Evolutionary conservation across 2,888 invertebrate species (phyloP).

Genomic region (Macrophya alboannulata): DNA sequence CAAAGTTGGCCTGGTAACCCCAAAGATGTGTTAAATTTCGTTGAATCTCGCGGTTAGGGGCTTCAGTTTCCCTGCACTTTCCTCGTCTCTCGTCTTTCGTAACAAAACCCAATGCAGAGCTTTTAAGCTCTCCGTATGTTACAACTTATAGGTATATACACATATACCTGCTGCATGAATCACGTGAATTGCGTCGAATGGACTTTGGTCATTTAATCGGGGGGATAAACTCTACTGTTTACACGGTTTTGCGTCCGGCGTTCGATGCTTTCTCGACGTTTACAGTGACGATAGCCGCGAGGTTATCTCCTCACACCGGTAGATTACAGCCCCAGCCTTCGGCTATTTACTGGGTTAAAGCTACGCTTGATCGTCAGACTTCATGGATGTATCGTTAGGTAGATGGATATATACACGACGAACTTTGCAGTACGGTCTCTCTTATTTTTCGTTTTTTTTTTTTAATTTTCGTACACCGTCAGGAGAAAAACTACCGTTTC

Average conservation of each 20-base stretch:
- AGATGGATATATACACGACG: not conserved
- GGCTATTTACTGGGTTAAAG: slow-evolving; percentile 20
- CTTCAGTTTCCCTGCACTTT: not conserved
- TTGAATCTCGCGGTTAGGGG: not conserved
- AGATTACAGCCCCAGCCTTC: not conserved
- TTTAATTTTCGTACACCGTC: not conserved
- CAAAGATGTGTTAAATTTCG: slow-evolving; percentile 26
- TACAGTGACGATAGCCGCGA: slow-evolving; percentile 24
- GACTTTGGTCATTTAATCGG: slow-evolving; percentile 23
- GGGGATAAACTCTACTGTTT: slow-evolving; percentile 36
- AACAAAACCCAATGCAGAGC: not conserved
- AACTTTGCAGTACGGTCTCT: not conserved
- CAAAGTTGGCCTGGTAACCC: slow-evolving; percentile 47
- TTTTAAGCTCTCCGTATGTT: not conserved
- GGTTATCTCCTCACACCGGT: slow-evolving; percentile 36
- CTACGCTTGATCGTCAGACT: slow-evolving; percentile 5
- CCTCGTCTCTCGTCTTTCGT: not conserved
- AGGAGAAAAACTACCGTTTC: not conserved
- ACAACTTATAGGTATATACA: not conserved
- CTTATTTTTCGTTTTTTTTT: not conserved
- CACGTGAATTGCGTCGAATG: not conserved
- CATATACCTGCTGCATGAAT: too few species aligned
- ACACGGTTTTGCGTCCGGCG: not conserved
- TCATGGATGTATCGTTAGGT: not conserved
- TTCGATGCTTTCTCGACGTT: slow-evolving; percentile 13